Conservation (phyloP, 2,113 vertebrate species). For the Corythoichthys haematopterus region DNA sequence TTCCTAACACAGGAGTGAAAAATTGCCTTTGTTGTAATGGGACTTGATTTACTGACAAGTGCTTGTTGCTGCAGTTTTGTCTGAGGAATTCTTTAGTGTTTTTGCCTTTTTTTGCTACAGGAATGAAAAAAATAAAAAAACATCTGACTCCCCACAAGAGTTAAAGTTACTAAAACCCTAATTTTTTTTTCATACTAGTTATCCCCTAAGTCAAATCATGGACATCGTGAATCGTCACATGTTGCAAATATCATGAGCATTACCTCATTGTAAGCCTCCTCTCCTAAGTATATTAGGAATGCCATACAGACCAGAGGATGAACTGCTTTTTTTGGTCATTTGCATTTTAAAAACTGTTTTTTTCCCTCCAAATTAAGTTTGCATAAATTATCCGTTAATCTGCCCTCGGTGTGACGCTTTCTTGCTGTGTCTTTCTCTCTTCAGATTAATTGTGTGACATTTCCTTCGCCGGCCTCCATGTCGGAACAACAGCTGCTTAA, state of each 20-base stretch:
- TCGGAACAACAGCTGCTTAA: slow-evolving; percentile 93
- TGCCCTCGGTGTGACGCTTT: background rate
- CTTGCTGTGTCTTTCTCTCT: background rate
- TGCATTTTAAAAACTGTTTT: background rate
- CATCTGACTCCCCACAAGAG: background rate
- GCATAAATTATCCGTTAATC: slow-evolving; percentile 8
- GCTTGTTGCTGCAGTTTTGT: background rate
- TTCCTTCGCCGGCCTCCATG: slow-evolving; percentile 83
- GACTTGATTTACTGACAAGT: background rate
- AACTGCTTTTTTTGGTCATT: background rate
- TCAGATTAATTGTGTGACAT: slow-evolving; percentile 94
- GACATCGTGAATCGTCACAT: background rate
- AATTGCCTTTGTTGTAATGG: background rate
- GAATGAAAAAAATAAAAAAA: background rate
- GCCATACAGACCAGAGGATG: background rate
- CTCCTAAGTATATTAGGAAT: background rate
- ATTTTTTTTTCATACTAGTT: background rate
- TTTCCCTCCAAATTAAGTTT: background rate
- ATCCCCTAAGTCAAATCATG: background rate
- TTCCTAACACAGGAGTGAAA: background rate
- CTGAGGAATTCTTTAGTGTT: background rate
- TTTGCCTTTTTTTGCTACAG: background rate
- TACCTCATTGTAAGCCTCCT: background rate
- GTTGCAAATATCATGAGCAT: background rate
- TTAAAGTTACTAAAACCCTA: background rate